Evolutionary conservation across 2,888 invertebrate genomes (phyloP).

Genomic region (Leptarthrus brevirostris): DNA sequence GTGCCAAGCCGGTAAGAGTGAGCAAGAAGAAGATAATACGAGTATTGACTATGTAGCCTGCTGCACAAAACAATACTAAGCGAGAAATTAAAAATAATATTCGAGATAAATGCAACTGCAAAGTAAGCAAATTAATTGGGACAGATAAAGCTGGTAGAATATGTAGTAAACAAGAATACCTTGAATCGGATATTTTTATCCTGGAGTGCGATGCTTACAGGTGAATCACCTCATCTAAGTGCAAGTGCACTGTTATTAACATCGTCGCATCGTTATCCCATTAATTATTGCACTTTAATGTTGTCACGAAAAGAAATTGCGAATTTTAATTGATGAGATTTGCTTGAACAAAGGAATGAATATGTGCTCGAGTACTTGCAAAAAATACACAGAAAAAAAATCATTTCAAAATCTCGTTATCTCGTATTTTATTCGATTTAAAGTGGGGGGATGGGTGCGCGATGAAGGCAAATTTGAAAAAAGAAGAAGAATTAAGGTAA

Average conservation of each 20-base stretch:
- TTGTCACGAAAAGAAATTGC: neutral
- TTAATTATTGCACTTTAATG: conserved; percentile 41
- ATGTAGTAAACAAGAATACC: conserved; percentile 21
- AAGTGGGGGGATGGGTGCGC: neutral
- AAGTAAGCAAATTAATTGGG: conserved; percentile 43
- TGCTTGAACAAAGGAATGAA: neutral
- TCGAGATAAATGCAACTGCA: conserved; percentile 39
- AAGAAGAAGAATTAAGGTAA: conserved; percentile 31
- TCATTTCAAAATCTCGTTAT: neutral
- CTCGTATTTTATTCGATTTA: neutral
- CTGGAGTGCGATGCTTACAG: neutral
- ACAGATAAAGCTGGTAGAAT: conserved; percentile 16
- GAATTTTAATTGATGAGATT: conserved; percentile 16
- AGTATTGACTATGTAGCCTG: no score
- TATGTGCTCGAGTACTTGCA: neutral
- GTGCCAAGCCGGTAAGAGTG: no score
- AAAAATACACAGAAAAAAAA: neutral
- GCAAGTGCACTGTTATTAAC: conserved; percentile 13
- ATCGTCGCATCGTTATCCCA: conserved; percentile 15
- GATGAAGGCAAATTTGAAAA: neutral
- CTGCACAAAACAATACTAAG: no score
- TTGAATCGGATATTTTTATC: conserved; percentile 39
- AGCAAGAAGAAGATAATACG: no score
- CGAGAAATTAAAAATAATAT: conserved; percentile 29
- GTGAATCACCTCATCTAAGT: conserved; percentile 33